Evolutionary conservation across 2,888 invertebrate genomes (phyloP).

Genomic region (Eubasilissa splendida): DNA sequence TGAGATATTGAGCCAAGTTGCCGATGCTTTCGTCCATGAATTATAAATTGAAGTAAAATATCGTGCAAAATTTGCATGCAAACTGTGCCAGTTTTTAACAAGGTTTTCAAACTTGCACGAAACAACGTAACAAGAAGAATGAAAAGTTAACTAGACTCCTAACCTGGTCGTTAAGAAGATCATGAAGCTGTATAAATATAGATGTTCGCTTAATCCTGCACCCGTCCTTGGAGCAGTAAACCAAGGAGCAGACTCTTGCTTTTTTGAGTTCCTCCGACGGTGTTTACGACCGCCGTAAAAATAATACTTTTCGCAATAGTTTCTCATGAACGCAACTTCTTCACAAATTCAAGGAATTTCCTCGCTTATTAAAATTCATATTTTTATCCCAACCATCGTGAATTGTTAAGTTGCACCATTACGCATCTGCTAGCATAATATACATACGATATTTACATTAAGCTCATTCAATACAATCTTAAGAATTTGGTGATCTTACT

Average conservation of each 20-base stretch:
- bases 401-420: slow-evolving; percentile 15
- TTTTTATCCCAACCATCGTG: slow-evolving; percentile 21
- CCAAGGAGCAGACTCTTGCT: slow-evolving; percentile 26
- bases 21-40: slow-evolving; percentile 39
- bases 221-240: slow-evolving; percentile 3
- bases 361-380: slow-evolving; percentile 34
- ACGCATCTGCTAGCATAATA: neutral
- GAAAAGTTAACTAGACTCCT: slow-evolving; percentile 51
- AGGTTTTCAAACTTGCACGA: slow-evolving; percentile 49
- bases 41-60: slow-evolving; percentile 55
- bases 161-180: slow-evolving; percentile 53
- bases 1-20: slow-evolving; percentile 23
- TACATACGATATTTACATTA: too few species aligned
- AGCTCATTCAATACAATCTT: too few species aligned
- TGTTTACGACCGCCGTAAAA: slow-evolving; percentile 51
- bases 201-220: slow-evolving; percentile 44
- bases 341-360: slow-evolving; percentile 21
- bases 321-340: slow-evolving; percentile 33
- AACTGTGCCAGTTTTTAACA: slow-evolving; percentile 56
- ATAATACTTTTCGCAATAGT: slow-evolving; percentile 51
- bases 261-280: slow-evolving; percentile 25
- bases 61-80: slow-evolving; percentile 54
- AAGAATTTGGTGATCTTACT: too few species aligned
- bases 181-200: slow-evolving; percentile 55
- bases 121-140: slow-evolving; percentile 50